Percentiles rank a stretch among this genome's conserved stretches.
Conservation (phyloP, 2,113 vertebrate species). For the Urocitellus parryii region DNA sequence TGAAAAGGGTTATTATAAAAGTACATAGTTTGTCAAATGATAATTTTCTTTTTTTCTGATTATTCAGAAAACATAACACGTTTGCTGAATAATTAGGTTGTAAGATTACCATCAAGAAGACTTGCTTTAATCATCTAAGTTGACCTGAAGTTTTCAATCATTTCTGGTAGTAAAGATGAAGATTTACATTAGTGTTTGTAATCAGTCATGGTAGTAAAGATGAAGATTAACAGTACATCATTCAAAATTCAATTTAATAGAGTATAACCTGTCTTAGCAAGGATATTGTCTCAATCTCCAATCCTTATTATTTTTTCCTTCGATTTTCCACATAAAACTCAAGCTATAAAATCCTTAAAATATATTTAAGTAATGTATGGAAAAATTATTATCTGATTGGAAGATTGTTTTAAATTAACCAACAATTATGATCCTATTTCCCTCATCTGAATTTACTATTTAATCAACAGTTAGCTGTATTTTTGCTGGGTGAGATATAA, state of each 20-base stretch:
- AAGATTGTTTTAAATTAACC: constrained; percentile 19
- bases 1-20: constrained; percentile 32
- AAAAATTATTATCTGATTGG: neutral
- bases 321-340: neutral
- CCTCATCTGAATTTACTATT: neutral
- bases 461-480: neutral
- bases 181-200: neutral
- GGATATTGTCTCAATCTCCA: neutral
- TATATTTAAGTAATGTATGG: neutral
- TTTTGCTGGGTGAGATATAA: neutral
- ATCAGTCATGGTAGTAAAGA: neutral
- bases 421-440: neutral
- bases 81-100: neutral
- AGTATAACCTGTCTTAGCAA: neutral
- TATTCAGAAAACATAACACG: neutral
- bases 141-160: neutral
- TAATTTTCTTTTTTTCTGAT: neutral
- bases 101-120: neutral
- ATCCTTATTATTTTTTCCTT: neutral
- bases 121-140: neutral
- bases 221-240: neutral
- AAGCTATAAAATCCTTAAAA: neutral
- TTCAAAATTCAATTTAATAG: neutral
- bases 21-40: neutral
- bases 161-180: neutral